These are phyloP conservation scores for Trichomalopsis sarcophagae DNA, from an alignment of 1,140 invertebrate species.

Conservation along the genomic window DNA sequence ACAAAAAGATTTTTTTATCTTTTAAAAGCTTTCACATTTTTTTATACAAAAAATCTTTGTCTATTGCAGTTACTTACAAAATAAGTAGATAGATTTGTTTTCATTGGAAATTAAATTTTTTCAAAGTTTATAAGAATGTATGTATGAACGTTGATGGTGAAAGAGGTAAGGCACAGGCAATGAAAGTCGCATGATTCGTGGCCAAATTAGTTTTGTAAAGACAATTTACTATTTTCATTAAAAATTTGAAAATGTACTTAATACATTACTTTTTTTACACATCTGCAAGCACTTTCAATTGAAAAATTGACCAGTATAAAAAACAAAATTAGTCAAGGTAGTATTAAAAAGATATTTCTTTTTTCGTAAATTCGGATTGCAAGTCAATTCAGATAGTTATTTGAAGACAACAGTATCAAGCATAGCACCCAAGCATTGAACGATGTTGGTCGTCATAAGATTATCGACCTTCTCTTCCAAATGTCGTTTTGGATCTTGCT, in stretches of 20 bases:
- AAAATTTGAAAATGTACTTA: constrained; percentile 52
- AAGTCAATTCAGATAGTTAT: constrained; percentile 73
- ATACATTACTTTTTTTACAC: constrained; percentile 46
- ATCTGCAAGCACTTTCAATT: constrained; percentile 9
- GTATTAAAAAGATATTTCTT: constrained; percentile 60
- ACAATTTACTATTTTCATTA: constrained; percentile 60
- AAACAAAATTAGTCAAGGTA: constrained; percentile 17
- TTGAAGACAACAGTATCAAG: constrained; percentile 98
- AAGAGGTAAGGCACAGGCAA: constrained; percentile 28
- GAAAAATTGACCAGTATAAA: constrained; percentile 34
- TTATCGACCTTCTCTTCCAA: constrained; percentile 98
- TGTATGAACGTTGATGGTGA: constrained; percentile 19
- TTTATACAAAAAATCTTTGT: constrained; percentile 41
- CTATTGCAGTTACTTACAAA: constrained; percentile 30
- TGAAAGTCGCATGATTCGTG: constrained; percentile 17
- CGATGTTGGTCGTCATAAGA: constrained; percentile 98
- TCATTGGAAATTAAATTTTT: constrained; percentile 43
- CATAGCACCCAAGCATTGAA: constrained; percentile 99
- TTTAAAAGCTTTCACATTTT: not conserved
- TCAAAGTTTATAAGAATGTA: constrained; percentile 46
- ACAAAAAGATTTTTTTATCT: constrained; percentile 18
- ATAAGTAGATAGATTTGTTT: constrained; percentile 40
- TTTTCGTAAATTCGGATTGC: constrained; percentile 44
- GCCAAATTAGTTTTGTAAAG: constrained; percentile 57
- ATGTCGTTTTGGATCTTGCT: constrained; percentile 99